These are phyloP conservation scores for Rousettus madagascariensis DNA, from an alignment of 2,797 vertebrate species.

Conservation along the genomic window DNA sequence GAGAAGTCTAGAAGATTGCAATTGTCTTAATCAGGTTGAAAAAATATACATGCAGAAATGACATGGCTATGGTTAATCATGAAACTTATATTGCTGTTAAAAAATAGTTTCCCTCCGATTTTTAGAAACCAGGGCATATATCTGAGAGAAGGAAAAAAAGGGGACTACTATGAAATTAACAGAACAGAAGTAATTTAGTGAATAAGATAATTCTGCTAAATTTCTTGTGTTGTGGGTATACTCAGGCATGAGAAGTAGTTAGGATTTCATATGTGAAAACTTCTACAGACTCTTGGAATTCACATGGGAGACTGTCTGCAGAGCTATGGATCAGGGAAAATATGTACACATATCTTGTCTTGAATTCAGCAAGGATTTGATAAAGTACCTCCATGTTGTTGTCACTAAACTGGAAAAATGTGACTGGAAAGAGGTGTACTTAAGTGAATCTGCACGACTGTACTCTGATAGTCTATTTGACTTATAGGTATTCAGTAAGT, in stretches of 20 bases:
- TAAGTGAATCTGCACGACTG: background rate
- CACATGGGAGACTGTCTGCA: background rate
- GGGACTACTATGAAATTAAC: background rate
- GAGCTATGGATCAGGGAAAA: constrained; percentile 29
- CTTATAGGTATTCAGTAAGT: background rate
- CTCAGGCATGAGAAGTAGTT: background rate
- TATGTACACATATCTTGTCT: background rate
- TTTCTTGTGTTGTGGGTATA: background rate
- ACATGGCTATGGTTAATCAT: background rate
- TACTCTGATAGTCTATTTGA: background rate
- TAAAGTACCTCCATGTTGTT: background rate
- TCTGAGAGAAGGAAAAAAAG: background rate
- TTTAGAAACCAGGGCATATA: background rate
- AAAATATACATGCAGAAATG: constrained; percentile 30
- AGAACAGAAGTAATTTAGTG: constrained; percentile 8
- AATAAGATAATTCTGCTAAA: background rate
- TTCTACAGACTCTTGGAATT: background rate
- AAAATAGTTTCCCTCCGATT: background rate
- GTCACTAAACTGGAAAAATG: constrained; percentile 50
- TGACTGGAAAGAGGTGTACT: background rate
- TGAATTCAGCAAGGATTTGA: constrained; percentile 44
- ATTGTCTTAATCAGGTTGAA: constrained; percentile 56
- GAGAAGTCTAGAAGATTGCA: constrained; percentile 22
- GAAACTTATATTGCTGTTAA: constrained; percentile 2
- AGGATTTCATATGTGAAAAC: constrained; percentile 32